Conservation (phyloP, 1,140 invertebrate species). For the Drosophila mauritiana region DNA sequence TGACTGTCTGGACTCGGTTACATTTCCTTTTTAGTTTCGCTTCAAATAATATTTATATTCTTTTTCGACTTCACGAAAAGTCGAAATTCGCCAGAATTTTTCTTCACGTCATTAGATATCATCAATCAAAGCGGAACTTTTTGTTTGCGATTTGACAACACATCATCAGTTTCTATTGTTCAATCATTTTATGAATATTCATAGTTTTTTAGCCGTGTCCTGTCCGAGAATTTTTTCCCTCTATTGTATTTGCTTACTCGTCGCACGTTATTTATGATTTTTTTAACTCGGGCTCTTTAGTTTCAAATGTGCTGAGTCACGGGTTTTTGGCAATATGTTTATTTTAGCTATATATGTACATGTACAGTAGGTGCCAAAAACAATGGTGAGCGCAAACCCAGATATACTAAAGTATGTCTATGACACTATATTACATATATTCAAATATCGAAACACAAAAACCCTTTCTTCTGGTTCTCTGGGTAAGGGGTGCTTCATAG, state of each 20-base stretch:
- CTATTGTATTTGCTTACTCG: slow-evolving; percentile 68
- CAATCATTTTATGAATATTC: slow-evolving; percentile 82
- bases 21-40: slow-evolving; percentile 50
- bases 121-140: slow-evolving; percentile 64
- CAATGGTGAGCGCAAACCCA: too few species aligned
- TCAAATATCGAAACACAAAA: not conserved
- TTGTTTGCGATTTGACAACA: slow-evolving; percentile 71
- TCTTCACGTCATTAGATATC: slow-evolving; percentile 52
- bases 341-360: not conserved
- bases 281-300: slow-evolving; percentile 34
- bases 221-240: slow-evolving; percentile 25
- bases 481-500: too few species aligned
- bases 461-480: not conserved
- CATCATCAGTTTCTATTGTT: slow-evolving; percentile 82
- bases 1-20: slow-evolving; percentile 49
- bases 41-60: slow-evolving; percentile 53
- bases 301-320: slow-evolving; percentile 61
- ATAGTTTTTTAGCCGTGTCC: slow-evolving; percentile 68
- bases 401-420: not conserved
- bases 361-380: not conserved
- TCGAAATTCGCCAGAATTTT: slow-evolving; percentile 46
- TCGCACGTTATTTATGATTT: slow-evolving; percentile 71
- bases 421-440: not conserved
- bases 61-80: slow-evolving; percentile 42
- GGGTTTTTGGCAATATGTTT: slow-evolving; percentile 51